Conservation (phyloP, 2,797 vertebrate genomes). For the Rhinoraja longicauda region DNA sequence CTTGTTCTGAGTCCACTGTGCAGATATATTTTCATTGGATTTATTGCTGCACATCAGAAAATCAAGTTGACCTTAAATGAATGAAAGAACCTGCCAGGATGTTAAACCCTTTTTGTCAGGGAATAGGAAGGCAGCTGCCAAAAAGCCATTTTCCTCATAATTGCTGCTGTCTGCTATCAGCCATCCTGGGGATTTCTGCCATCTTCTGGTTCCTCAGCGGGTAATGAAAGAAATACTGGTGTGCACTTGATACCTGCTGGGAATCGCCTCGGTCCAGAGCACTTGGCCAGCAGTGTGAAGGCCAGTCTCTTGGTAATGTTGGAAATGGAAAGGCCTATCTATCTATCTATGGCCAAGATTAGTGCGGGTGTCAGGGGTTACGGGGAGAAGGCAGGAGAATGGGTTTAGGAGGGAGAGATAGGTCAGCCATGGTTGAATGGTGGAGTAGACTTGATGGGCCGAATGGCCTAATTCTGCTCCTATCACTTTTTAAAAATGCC, state of each 20-base stretch:
- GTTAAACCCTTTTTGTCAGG: background rate
- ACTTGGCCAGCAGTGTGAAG: background rate
- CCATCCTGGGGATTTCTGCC: slow-evolving; percentile 5
- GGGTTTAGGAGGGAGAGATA: too few relatives aligned
- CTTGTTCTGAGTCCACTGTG: background rate
- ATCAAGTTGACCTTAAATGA: slow-evolving; percentile 19
- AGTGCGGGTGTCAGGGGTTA: too few relatives aligned
- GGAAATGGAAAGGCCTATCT: background rate
- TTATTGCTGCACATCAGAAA: background rate
- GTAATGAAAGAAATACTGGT: background rate
- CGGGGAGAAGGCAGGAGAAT: too few relatives aligned
- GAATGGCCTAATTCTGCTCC: too few relatives aligned
- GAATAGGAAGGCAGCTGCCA: background rate
- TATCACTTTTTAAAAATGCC: too few relatives aligned
- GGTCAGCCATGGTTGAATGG: too few relatives aligned
- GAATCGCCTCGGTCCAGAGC: background rate
- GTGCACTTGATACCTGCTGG: background rate
- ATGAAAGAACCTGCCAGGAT: background rate
- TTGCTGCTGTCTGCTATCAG: background rate
- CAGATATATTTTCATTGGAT: slow-evolving; percentile 1
- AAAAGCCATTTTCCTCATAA: background rate
- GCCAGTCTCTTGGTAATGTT: background rate
- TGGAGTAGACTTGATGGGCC: too few relatives aligned
- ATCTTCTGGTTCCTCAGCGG: background rate
- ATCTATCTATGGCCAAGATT: background rate